Base-by-base conservation (phyloP, 2,797 vertebrate species). In the Toxotes lorentzi region DNA sequence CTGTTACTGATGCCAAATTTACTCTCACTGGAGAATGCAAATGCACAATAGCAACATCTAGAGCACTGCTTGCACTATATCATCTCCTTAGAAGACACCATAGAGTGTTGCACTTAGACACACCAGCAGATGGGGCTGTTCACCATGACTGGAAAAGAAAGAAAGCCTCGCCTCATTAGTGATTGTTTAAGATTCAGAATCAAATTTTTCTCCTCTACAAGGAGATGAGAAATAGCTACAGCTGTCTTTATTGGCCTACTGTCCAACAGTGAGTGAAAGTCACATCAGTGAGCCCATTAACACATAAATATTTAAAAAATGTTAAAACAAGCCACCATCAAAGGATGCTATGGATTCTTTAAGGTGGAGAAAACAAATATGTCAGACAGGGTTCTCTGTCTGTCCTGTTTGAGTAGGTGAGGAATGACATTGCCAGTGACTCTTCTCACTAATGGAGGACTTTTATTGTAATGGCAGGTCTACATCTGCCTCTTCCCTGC, bases 91-190 rank as follows among this genome's bases (percentile, higher is more conserved):
- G 7, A 1, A 63, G 21, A 38, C 32, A 40, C 38, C 57, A 34
- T 24, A 32, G 61, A 19, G 4, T 82, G 84, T 69, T 67, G 12
- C 84, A 45, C 14, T 5, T 7, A 19, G 10, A 9, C 2, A 1
- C 17, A 63, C 90, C 95, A 92, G 88, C 83, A 94, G 95, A 81
- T 89, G 94, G 93, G 12, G 90, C 77, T 91, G 79, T 94, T 88
- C 69, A 91, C 95, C 93, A 76, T 70, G 80, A 73, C 23, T 87
- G 41, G 11, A 32, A 61, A 57, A 73, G n/a, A 79, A 79, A 70
- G 45, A 34, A 59, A 77, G 77, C 73, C 40, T 58, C 60, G 56
- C 63, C 51, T 87, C 74, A 79, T 70, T 73, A 70, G 65, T 30
- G 73, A 78, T 86, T 67, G 78, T 79, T 89, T 68, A 58, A 82